These are phyloP conservation scores for Oceanodroma tethys DNA, from an alignment of 2,113 vertebrate genomes.

Conservation along the genomic window DNA sequence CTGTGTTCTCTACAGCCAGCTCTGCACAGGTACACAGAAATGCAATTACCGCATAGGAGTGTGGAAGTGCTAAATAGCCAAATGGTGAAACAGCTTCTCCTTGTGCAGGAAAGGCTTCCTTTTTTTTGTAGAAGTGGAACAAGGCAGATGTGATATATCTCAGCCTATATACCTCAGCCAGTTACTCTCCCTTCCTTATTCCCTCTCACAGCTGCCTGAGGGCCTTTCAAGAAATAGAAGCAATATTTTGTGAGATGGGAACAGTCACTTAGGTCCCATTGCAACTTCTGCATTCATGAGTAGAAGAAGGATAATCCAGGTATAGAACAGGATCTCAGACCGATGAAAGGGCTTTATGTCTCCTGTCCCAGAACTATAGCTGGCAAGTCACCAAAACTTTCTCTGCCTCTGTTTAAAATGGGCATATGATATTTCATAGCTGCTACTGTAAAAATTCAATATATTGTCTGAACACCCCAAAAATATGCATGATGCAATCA, in stretches of 20 bases:
- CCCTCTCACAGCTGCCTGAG: neutral
- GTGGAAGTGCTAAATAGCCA: neutral
- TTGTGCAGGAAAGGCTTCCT: neutral
- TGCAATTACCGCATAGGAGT: accelerated
- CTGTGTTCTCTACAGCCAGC: neutral
- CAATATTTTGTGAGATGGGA: neutral
- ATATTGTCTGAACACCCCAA: neutral
- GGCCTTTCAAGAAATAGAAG: neutral
- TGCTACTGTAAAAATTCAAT: neutral
- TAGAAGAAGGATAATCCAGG: neutral
- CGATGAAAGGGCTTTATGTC: neutral
- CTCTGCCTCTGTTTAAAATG: neutral
- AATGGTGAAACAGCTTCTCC: neutral
- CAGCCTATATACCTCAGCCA: neutral
- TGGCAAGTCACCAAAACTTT: neutral
- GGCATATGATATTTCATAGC: neutral
- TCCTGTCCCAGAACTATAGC: neutral
- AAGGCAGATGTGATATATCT: neutral
- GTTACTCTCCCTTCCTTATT: neutral
- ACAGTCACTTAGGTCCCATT: neutral
- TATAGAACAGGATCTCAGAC: neutral
- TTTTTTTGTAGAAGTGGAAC: neutral
- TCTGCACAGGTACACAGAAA: neutral
- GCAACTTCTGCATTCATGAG: neutral
- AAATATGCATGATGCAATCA: neutral